Conservation (phyloP, 2,888 invertebrate genomes). For the Metopia argyrocephala region DNA sequence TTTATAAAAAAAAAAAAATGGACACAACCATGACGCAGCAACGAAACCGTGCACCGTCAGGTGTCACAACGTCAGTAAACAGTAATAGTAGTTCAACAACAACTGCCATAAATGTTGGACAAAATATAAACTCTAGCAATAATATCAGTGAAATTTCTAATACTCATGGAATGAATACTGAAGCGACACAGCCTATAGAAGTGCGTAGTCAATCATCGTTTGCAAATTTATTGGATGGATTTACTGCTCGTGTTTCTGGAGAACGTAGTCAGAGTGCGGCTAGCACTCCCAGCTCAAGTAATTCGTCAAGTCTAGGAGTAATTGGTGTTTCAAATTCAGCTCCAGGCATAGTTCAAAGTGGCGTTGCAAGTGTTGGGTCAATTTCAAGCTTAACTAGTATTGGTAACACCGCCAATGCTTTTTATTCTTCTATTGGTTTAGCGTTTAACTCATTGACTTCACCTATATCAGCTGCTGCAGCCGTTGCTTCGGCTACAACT, state of each 20-base stretch:
- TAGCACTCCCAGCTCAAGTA: constrained; percentile 73
- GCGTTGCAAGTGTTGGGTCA: constrained; percentile 61
- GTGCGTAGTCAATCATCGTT: constrained; percentile 70
- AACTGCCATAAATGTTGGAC: constrained; percentile 47
- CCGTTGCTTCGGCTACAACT: constrained; percentile 74
- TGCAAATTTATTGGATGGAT: constrained; percentile 75
- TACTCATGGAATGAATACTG: constrained; percentile 31
- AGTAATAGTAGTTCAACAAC: constrained; percentile 33
- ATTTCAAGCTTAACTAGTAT: constrained; percentile 74
- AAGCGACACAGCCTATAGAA: constrained; percentile 66
- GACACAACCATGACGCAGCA: constrained; percentile 67
- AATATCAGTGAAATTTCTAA: constrained; percentile 26
- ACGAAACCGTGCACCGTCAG: constrained; percentile 65
- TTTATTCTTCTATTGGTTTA: constrained; percentile 74
- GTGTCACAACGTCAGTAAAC: constrained; percentile 58
- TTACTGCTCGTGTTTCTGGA: constrained; percentile 74
- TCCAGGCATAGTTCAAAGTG: constrained; percentile 71
- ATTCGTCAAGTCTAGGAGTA: constrained; percentile 52
- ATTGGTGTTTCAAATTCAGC: constrained; percentile 64
- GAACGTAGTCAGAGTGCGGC: constrained; percentile 74
- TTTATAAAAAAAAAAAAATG: constrained; percentile 59
- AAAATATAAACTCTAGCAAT: constrained; percentile 38
- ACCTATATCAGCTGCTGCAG: constrained; percentile 74
- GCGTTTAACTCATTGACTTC: constrained; percentile 75
- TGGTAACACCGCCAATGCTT: constrained; percentile 75